A percentile compares a stretch with the other conserved stretches of the same genome.
phyloP scores from a whole-genome alignment of 1,140 invertebrate genomes.

The Bicyclus anynana region DNA sequence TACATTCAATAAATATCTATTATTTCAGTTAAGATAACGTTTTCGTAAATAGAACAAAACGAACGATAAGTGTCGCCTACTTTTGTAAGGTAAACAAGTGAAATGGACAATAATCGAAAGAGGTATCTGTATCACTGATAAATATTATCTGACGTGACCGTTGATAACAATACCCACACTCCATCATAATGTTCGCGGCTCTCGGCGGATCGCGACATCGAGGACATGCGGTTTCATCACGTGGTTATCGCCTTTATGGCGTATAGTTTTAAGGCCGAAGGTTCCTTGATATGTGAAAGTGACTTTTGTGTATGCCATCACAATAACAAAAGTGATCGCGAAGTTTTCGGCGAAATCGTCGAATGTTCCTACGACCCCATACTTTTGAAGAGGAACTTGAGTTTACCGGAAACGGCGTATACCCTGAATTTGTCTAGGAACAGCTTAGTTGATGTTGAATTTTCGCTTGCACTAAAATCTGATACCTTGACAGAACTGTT shows the following conservation, averaged over 20 bases:
- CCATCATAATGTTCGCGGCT: slow-evolving; percentile 23
- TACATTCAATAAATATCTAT: no score
- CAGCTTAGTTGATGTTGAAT: slow-evolving; percentile 43
- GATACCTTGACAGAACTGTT: slow-evolving; percentile 40
- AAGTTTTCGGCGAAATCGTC: slow-evolving; percentile 44
- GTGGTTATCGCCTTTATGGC: slow-evolving; percentile 31
- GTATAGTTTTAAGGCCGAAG: slow-evolving; percentile 26
- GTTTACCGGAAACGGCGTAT: slow-evolving; percentile 41
- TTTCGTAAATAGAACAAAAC: background rate
- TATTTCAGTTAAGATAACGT: background rate
- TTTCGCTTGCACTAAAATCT: slow-evolving; percentile 39
- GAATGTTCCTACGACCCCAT: slow-evolving; percentile 50
- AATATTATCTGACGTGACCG: slow-evolving; percentile 35
- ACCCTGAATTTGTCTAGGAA: slow-evolving; percentile 62
- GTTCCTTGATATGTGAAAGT: slow-evolving; percentile 45
- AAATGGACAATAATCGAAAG: slow-evolving; percentile 60
- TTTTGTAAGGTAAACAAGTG: slow-evolving; percentile 32
- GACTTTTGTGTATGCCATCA: slow-evolving; percentile 43
- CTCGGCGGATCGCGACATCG: slow-evolving; percentile 20
- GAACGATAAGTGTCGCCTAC: slow-evolving; percentile 11
- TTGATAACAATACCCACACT: slow-evolving; percentile 33
- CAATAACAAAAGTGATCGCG: slow-evolving; percentile 35
- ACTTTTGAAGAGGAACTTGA: slow-evolving; percentile 34
- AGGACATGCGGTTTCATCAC: slow-evolving; percentile 30
- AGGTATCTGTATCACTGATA: slow-evolving; percentile 54